Evolutionary conservation across 1,140 invertebrate genomes (phyloP), one percentile per base, ranked within the genome.

Genomic region (Calosoma granatense): DNA sequence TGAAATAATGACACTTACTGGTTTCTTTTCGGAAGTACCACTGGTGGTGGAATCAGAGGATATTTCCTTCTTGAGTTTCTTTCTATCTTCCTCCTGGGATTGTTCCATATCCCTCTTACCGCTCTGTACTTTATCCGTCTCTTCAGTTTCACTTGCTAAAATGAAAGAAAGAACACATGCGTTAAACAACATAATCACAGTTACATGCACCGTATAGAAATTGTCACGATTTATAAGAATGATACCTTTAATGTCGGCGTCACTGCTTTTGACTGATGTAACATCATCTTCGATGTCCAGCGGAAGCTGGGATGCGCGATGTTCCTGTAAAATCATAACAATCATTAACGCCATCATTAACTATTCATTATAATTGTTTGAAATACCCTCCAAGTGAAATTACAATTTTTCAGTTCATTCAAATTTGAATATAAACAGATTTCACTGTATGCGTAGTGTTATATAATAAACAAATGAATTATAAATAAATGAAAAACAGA

Each of bases 201-300:
- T 12, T 55, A 41, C n/a, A 58, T 55, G 15, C 14, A 56, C 9
- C 6, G 6, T 12, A 17, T 55, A 58, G 26, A 53, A 21, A 39
- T 47, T 54, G 20, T 41, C 15, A 53, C 23, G 36, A 43, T 9
- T 47, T 14, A 22, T n/a, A n/a, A n/a, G n/a, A n/a, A n/a, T n/a
- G n/a, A 41, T 47, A 86, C 87, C 78, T 75, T 86, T 87, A 75
- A 76, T 72, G 60, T 85, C 81, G 78, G 79, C 78, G 71, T 90
- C 88, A 81, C 82, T 87, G 72, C 84, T 83, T 74, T 81, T 81
- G 67, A 88, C 80, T 64, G 87, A 88, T 69, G 84, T 81, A 70
- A 86, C 85, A 77, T 92, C 88, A 88, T 90, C 88, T 86, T 90
- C 88, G 80, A 89, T 81, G 76, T 90, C 87, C 82, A 89, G 83